Conservation (phyloP, 2,888 invertebrate genomes). For the Euzetes globulus region DNA sequence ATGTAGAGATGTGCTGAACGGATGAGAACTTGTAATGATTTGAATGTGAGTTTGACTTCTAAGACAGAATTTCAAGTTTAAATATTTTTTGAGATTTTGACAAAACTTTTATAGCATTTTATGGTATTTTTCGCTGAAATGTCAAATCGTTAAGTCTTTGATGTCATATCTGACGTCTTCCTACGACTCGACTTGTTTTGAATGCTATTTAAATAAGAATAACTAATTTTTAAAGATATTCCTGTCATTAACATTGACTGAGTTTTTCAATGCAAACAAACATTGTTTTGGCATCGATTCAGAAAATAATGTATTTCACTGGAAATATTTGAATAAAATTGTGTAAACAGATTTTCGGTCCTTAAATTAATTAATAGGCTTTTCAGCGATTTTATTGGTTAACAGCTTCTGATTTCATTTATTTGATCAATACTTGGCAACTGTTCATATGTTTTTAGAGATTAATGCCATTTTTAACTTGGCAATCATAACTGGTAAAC, state of each 20-base stretch:
- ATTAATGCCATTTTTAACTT: too few relatives aligned
- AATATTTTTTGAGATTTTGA: neutral
- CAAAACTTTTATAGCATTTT: neutral
- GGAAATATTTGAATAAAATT: too few relatives aligned
- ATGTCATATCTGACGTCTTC: neutral
- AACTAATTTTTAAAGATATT: too few relatives aligned
- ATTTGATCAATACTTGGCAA: too few relatives aligned
- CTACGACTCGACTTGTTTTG: too few relatives aligned
- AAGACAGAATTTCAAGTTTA: neutral
- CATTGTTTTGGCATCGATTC: neutral
- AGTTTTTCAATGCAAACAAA: neutral
- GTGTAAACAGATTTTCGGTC: too few relatives aligned
- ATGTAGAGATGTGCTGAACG: neutral
- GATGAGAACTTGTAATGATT: neutral
- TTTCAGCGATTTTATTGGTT: too few relatives aligned
- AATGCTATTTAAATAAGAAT: too few relatives aligned
- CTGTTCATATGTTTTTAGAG: too few relatives aligned
- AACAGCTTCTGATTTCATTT: too few relatives aligned
- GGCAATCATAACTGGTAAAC: too few relatives aligned
- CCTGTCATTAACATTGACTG: neutral
- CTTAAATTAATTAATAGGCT: too few relatives aligned
- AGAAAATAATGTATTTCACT: neutral
- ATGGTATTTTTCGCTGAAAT: neutral
- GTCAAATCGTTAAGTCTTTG: neutral
- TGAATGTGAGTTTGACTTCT: neutral